Base-by-base conservation (phyloP, 2,797 vertebrate genomes). In the Myotis planiceps region DNA sequence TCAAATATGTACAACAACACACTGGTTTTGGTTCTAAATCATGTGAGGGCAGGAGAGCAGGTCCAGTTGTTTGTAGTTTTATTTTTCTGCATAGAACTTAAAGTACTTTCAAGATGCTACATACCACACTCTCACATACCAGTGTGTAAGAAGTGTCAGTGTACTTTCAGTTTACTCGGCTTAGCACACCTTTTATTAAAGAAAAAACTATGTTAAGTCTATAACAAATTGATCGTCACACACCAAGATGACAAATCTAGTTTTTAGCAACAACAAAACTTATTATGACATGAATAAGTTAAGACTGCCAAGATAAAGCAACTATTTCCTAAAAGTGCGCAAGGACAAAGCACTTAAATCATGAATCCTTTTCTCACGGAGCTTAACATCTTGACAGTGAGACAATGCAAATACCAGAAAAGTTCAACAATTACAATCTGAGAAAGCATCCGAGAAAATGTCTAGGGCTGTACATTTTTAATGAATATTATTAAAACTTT, bases 1-100 rank as follows among this genome's bases (percentile, higher is more conserved):
- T 12, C 47, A 71, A 53, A 58, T 49, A 94, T 25, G 18, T 80
- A 66, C 23, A 84, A 68, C 8, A 83, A 68, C 78, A 76, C 12
- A 88, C 47, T 93, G 32, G 71, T 94, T 94, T 92, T 0, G 21
- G 39, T 80, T 93, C 45, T 90, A 69, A 94, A 74, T n/a, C 68
- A 88, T 34, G 21, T 39, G 53, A 85, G 32, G 69, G 39, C 66
- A 84, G 34, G 32, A 82, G 53, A 75, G 21, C 9, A 3, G 27
- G 58, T 68, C 23, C n/a, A 79, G 58, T 32, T 91, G 55, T 21
- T 71, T 29, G 66, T 15, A 53, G 29, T 60, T 95, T 84, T 55
- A 83, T 72, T 95, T 96, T 90, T 39, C 25, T 84, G 45, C 53
- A 71, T 9, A 68, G 45, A 63, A 72, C 27, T 74, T 65, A 49